phyloP scores from a whole-genome alignment of 2,888 invertebrate species.

The Branchipolynoe longqiensis region DNA sequence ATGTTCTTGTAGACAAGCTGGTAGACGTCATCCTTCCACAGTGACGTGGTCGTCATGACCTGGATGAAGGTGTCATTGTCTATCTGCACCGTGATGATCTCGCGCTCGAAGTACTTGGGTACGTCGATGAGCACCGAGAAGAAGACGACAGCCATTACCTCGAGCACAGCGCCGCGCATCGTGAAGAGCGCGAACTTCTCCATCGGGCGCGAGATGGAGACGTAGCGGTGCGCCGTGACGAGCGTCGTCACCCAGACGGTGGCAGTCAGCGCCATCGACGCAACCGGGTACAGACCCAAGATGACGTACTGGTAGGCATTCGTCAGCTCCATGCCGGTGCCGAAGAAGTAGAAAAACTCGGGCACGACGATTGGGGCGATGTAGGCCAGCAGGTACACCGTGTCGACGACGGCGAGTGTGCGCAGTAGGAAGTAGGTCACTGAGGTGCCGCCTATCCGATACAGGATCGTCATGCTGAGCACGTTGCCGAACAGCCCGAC shows the following conservation, averaged over 20 bases:
- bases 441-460: conserved; percentile 3
- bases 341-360: conserved; percentile 10
- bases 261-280: conserved; percentile 50
- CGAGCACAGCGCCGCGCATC: conserved; percentile 1
- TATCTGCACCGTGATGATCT: not conserved
- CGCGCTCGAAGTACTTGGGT: conserved; percentile 36
- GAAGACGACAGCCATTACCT: not conserved
- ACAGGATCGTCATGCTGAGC: conserved; percentile 1
- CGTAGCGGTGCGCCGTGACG: conserved; percentile 46
- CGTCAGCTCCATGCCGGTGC: not conserved
- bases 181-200: conserved; percentile 9
- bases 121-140: conserved; percentile 28
- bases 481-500: conserved; percentile 40
- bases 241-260: conserved; percentile 52
- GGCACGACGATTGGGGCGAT: conserved; percentile 13
- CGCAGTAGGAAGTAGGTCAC: conserved; percentile 52
- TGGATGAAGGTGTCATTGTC: not conserved
- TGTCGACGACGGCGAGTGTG: conserved; percentile 45
- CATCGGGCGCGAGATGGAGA: conserved; percentile 7
- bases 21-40: conserved; percentile 29
- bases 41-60: not conserved
- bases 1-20: conserved; percentile 54
- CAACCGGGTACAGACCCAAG: conserved; percentile 29
- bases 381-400: conserved; percentile 19
- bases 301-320: conserved; percentile 29